Evolutionary conservation across 2,888 invertebrate genomes (phyloP), one percentile per base, ranked within the genome.

Genomic region (Anorthoa munda): DNA sequence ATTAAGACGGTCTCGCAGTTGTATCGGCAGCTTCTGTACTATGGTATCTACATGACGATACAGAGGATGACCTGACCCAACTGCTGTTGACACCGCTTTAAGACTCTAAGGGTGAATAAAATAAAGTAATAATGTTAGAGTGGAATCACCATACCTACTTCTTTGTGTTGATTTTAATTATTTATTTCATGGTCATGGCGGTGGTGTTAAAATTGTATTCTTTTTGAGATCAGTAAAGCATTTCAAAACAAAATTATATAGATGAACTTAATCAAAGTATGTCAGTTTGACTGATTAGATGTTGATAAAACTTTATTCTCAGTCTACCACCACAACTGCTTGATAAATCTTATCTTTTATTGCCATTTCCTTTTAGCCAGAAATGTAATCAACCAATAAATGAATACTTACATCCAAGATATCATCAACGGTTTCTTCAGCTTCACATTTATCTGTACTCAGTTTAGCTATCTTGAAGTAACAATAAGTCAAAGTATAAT

Each of bases 401-500:
- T 18, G 17, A 65, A 60, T 80, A 92, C 92, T 93, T 93, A 99
- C 99, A 97, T 99, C 99, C 74, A 99, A 96, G 81, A 99, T 98
- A 95, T 99, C 99, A 93, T 99, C 99, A 1, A 99, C 97, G 80
- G 98, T 98, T 94, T 99, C 99, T 93, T 99, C 99, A 5, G 99
- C 99, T 94, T 99, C 99, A 89, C 98, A 98, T 92, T 99, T 99
- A 90, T 99, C 99, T 3, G 98, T 98, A 92, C 98, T 99, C 51
- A 99, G 95, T 93, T 99, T 99, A 11, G 99, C 98, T 74, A 98
- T 98, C 95, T 99, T 99, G 92, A 99, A 99, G 91, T 99, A 99
- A 55, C 98, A 98, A 87, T 98, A 98, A 73, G 98, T 98, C 72
- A 99, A 95, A 65, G 98, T 98, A 88, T 98, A 98, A 61, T 98